These are phyloP conservation scores for Tenthredo distinguenda DNA, from an alignment of 2,888 invertebrate species.

Conservation along the genomic window DNA sequence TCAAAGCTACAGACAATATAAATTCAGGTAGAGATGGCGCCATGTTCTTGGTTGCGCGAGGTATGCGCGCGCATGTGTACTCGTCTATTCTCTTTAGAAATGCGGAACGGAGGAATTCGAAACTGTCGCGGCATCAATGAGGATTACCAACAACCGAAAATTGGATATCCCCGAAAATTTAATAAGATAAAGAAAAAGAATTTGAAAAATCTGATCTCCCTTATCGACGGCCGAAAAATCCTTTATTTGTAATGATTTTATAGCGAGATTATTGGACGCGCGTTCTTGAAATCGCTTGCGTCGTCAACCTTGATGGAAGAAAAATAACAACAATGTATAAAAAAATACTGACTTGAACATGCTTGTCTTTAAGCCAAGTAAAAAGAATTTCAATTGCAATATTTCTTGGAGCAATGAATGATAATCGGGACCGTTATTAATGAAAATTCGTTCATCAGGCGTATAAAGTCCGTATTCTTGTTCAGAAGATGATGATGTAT, in stretches of 20 bases:
- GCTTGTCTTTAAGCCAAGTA: background rate
- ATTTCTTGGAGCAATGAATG: background rate
- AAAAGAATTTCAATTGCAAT: background rate
- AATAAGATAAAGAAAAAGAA: background rate
- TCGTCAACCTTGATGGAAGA: background rate
- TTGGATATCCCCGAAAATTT: background rate
- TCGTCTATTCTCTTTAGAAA: constrained; percentile 27
- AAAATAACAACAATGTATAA: background rate
- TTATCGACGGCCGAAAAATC: background rate
- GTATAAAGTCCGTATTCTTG: background rate
- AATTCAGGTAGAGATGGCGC: background rate
- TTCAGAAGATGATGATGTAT: background rate
- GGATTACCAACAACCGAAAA: background rate
- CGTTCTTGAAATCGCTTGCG: background rate
- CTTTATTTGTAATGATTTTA: background rate
- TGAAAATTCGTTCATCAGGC: background rate
- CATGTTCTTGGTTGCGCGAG: background rate
- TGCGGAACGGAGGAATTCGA: constrained; percentile 18
- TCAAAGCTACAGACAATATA: background rate
- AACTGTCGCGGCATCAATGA: background rate
- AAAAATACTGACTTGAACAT: background rate
- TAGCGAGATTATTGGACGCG: background rate
- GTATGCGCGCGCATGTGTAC: background rate
- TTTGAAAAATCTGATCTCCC: background rate
- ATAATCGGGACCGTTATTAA: background rate